Conservation (phyloP, 2,888 invertebrate genomes). For the Pedicia rivosa region DNA sequence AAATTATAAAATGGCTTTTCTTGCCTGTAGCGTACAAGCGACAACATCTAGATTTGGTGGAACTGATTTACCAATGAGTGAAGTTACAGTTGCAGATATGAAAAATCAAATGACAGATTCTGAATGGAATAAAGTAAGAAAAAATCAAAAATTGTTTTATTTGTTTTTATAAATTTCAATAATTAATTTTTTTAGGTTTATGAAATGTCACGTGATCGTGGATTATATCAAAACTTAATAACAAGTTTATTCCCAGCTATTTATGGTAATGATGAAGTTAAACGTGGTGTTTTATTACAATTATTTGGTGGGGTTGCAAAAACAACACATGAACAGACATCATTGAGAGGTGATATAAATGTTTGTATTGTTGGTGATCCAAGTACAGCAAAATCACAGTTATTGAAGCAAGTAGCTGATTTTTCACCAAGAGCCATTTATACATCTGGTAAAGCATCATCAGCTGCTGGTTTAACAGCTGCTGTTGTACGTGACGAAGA, state of each 20-base stretch:
- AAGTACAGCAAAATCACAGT: slow-evolving; percentile 95
- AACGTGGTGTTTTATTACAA: slow-evolving; percentile 82
- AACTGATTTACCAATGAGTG: slow-evolving; percentile 66
- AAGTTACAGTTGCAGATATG: slow-evolving; percentile 82
- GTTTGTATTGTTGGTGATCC: slow-evolving; percentile 98
- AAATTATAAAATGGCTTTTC: slow-evolving; percentile 72
- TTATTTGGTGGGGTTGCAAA: slow-evolving; percentile 95
- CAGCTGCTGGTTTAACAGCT: slow-evolving; percentile 95
- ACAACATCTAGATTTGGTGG: slow-evolving; percentile 81
- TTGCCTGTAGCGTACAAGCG: slow-evolving; percentile 82
- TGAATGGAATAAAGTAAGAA: slow-evolving; percentile 68
- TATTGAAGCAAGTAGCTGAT: slow-evolving; percentile 86
- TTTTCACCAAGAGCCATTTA: slow-evolving; percentile 94
- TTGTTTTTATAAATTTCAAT: slow-evolving; percentile 21
- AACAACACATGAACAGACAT: slow-evolving; percentile 78
- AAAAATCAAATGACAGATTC: slow-evolving; percentile 85
- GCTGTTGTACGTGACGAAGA: slow-evolving; percentile 97
- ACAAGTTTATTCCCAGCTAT: slow-evolving; percentile 88
- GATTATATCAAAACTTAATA: slow-evolving; percentile 79
- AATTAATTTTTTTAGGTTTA: slow-evolving; percentile 35
- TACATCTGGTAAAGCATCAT: slow-evolving; percentile 96
- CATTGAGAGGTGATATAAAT: slow-evolving; percentile 91
- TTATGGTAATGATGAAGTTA: slow-evolving; percentile 94
- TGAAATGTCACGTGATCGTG: slow-evolving; percentile 90
- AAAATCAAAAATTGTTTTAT: slow-evolving; percentile 12